Evolutionary conservation across 1,140 invertebrate genomes (phyloP), one percentile per base, ranked within the genome.

Genomic region (Armadillidium nasatum): DNA sequence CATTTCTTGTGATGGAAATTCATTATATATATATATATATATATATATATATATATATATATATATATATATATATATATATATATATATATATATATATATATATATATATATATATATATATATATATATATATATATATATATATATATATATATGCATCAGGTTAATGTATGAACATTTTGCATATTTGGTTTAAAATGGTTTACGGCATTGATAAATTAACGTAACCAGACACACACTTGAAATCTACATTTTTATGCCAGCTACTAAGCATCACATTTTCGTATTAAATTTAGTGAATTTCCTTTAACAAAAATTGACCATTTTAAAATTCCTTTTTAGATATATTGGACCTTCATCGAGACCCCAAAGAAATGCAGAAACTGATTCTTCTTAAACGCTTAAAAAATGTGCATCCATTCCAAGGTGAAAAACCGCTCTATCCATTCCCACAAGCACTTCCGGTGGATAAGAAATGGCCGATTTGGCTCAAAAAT

Each of bases 341-440:
- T 50, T 0, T 76, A 89, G 88, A 72, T 97, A 98, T 85, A 86
- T n/a, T 97, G 87, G 95, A 98, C 83, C 90, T 89, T 82, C 96
- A 97, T 83, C 88, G 93, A 81, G 94, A 98, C 86, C 89, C 89
- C 0, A 96, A 95, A 85, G 89, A 97, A 78, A 88, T 95, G 0
- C 88, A 90, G 69, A 94, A 97, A 84, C 93, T 97, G 84, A 93
- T 91, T 83, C 86, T 98, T 21, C 81, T 93, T 70, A 89, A 90
- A 54, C 93, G 94, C 84, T 83, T 98, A 74, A 91, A 91, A 82
- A 88, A 88, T 70, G 88, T 90, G 33, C 88, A 95, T 87, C 95
- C 95, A 0, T 96, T 97, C 82, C 87, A 91, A 77, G 88, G 86
- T 7, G 86, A 89, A 68, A 85, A 87, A 21, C 86, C 88, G 15